phyloP scores from a whole-genome alignment of 2,888 invertebrate species.

The Pediacus dermestoides region DNA sequence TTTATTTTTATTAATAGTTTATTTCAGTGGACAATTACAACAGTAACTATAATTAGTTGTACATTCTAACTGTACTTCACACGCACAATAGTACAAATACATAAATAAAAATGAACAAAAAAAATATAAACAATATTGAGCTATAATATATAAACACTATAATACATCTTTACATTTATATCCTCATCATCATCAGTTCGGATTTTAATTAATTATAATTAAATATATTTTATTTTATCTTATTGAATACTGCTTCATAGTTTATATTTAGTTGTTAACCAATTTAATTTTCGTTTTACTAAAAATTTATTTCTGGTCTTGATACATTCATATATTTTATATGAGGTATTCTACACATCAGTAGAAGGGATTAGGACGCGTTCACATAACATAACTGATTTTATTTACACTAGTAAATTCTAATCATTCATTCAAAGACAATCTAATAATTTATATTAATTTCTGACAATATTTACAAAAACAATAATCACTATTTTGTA shows the following conservation, averaged over 20 bases:
- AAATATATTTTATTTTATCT: conserved; percentile 17
- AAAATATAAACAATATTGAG: conserved; percentile 46
- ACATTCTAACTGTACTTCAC: conserved; percentile 46
- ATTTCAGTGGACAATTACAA: conserved; percentile 52
- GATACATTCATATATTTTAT: conserved; percentile 13
- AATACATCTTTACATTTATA: conserved; percentile 45
- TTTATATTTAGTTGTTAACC: background rate
- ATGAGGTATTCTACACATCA: conserved; percentile 27
- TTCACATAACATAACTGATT: conserved; percentile 19
- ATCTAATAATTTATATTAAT: conserved; percentile 39
- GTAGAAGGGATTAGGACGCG: no score
- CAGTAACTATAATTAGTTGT: conserved; percentile 50
- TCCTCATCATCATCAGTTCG: conserved; percentile 34
- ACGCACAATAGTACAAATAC: conserved; percentile 47
- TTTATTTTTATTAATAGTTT: conserved; percentile 37
- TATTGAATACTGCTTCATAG: conserved; percentile 22
- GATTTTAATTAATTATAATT: conserved; percentile 19
- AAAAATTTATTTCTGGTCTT: conserved; percentile 13
- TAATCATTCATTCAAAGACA: conserved; percentile 37
- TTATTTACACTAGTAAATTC: conserved; percentile 32
- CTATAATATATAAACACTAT: conserved; percentile 48
- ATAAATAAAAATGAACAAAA: conserved; percentile 48
- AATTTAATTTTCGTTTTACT: background rate
- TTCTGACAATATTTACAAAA: conserved; percentile 45
- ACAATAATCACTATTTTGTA: conserved; percentile 33